Evolutionary conservation across 2,888 invertebrate species (phyloP), one percentile per base, ranked within the genome.

Genomic region (Lymantria monacha): DNA sequence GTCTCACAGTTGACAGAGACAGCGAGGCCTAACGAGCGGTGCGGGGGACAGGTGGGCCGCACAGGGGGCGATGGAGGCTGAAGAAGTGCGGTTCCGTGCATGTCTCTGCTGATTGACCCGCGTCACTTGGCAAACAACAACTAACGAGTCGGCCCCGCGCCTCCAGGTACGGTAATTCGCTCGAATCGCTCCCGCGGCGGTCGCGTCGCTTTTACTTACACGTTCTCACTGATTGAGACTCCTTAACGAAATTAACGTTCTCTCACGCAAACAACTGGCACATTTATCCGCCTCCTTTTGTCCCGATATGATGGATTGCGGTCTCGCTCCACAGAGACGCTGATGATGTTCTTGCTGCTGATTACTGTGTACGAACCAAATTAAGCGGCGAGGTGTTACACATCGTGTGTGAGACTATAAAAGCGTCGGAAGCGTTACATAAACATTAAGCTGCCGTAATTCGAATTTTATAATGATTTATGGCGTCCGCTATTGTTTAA

Each of bases 51-150:
- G 70, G 70, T 67, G 72, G 53, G 42, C 41, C 38, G 22, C 42
- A 37, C 31, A 63, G 65, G 75, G 63, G 69, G 78, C 78, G 80
- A 46, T 46, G 53, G 53, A 53, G 81, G 80, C 74, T 77, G 89
- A 90, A 90, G 91, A 90, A 91, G 88, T 90, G 91, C 87, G 91
- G 91, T 90, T 88, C 90, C 90, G 85, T 90, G 90, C 90, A 90
- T 91, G 90, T 86, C 89, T 87, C 89, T 89, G 88, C 90, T 91
- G 91, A 91, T 91, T 91, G 91, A 91, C 91, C 91, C 89, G 90
- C 89, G 90, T 89, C 89, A 90, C 91, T 91, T 83, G 83, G 88
- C 90, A 91, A 91, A 91, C 90, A 91, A 90, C 90, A 90, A 91
- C 89, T 90, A 91, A 91, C 90, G 90, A 91, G 89, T 86, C 82